Conservation (phyloP, 1,140 invertebrate species). For the Mamestra configurata region DNA sequence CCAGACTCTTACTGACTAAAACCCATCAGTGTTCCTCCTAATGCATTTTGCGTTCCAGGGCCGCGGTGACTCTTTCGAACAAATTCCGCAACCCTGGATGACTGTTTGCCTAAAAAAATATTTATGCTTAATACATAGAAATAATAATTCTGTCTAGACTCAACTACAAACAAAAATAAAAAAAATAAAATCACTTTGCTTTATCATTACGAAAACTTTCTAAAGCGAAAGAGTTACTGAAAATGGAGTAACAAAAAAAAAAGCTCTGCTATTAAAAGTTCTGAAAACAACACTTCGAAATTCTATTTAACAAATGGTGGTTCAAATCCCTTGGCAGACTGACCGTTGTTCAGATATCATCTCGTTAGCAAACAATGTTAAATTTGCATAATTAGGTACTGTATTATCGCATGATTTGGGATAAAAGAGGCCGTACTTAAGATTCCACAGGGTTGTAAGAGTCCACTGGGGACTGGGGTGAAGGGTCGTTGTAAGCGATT, state of each 20-base stretch:
- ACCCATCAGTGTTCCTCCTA: no score
- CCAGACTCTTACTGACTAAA: no score
- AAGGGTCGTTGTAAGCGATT: constrained; percentile 6
- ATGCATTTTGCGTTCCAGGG: no score
- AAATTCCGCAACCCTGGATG: no score
- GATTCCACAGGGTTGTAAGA: constrained; percentile 4
- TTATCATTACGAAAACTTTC: background rate
- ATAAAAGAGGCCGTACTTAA: constrained; percentile 22
- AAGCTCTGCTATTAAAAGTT: background rate
- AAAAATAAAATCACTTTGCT: no score
- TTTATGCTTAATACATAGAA: no score
- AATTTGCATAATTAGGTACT: constrained; percentile 31
- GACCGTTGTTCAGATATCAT: constrained; percentile 16
- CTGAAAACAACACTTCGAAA: constrained; percentile 8
- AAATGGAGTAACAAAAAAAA: background rate
- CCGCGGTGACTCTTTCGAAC: no score
- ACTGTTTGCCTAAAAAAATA: no score
- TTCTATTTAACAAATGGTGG: constrained; percentile 32
- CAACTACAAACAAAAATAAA: background rate
- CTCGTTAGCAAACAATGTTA: constrained; percentile 25
- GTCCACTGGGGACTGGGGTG: background rate
- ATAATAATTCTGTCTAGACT: background rate
- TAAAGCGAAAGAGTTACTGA: no score
- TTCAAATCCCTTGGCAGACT: constrained; percentile 7
- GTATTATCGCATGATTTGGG: constrained; percentile 19